Evolutionary conservation across 2,888 invertebrate species (phyloP), one percentile per base, ranked within the genome.

Genomic region (Stratiomys singularior): DNA sequence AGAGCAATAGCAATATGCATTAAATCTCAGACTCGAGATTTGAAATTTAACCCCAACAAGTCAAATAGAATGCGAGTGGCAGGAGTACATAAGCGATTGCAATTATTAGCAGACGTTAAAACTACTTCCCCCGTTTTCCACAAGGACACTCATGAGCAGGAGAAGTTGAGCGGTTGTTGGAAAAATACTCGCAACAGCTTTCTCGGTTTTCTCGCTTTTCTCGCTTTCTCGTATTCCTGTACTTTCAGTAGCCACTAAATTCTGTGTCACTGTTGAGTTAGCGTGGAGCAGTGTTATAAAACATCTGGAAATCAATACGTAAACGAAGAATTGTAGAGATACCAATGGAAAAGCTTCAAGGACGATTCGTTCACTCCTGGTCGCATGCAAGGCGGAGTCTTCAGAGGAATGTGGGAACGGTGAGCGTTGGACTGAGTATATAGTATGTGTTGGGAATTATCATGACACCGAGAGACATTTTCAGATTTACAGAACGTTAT

Each of bases 11-110:
- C 74, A 47, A 37, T 37, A 37, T 74, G 74, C 74, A 58, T 74
- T 58, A 74, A 74, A 37, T 69, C 74, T 58, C 30, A 74, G 37
- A 58, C 74, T 60, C n/a, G 47, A 37, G 74, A 74, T 74, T 74
- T 74, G 74, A 60, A 74, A 74, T 74, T 74, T 74, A 74, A 74
- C 74, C 27, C 74, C 60, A 21, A 46, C 58, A 74, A 58, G 74
- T 58, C 60, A 58, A 74, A 74, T 74, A 74, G 58, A 37, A 74
- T 15, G 46, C 46, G 46, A 23, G 5, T 69, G 69, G 69, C 46
- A 47, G 25, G 13, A 69, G 47, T 69, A 69, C 46, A 69, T 69
- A 69, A 69, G 69, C 69, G 47, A 69, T 47, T 69, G 46, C 69
- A 69, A 30, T 69, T 47, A 23, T 25, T 46, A 67, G 23, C 30